Percentiles rank a stretch among this genome's conserved stretches.
Conservation (phyloP, 2,113 vertebrate genomes). For the Sprattus sprattus region DNA sequence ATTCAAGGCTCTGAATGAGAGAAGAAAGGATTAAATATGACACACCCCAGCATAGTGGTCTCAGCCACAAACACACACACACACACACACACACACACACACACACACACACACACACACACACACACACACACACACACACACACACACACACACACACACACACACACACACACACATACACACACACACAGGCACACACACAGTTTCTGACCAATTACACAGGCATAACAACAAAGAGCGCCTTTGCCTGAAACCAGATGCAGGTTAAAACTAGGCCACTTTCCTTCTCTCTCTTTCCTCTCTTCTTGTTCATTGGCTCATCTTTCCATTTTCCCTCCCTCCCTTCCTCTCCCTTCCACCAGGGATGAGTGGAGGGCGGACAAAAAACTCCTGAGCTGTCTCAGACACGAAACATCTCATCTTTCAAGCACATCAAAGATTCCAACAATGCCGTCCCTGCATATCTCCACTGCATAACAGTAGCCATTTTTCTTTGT, state of each 20-base stretch:
- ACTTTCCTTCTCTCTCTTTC: constrained; percentile 28
- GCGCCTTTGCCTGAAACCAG: constrained; percentile 50
- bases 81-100: neutral
- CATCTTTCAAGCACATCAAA: neutral
- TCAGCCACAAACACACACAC: neutral
- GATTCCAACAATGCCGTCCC: neutral
- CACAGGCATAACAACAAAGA: constrained; percentile 60
- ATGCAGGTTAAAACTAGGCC: constrained; percentile 58
- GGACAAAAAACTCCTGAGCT: neutral
- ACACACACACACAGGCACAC: neutral
- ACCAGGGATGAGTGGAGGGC: neutral
- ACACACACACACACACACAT: constrained; percentile 30
- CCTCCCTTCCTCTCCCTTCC: neutral
- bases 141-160: constrained; percentile 6
- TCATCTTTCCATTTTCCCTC: constrained; percentile 42
- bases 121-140: neutral
- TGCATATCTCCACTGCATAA: neutral
- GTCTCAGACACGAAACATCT: neutral
- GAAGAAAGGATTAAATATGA: neutral
- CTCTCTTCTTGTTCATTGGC: constrained; percentile 23
- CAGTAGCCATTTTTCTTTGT: neutral
- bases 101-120: neutral
- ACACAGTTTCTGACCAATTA: constrained; percentile 68
- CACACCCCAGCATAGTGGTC: neutral
- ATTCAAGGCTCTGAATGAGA: too few species aligned